Evolutionary conservation across 2,888 invertebrate genomes (phyloP), one percentile per base, ranked within the genome.

Genomic region (Mimas tiliae): DNA sequence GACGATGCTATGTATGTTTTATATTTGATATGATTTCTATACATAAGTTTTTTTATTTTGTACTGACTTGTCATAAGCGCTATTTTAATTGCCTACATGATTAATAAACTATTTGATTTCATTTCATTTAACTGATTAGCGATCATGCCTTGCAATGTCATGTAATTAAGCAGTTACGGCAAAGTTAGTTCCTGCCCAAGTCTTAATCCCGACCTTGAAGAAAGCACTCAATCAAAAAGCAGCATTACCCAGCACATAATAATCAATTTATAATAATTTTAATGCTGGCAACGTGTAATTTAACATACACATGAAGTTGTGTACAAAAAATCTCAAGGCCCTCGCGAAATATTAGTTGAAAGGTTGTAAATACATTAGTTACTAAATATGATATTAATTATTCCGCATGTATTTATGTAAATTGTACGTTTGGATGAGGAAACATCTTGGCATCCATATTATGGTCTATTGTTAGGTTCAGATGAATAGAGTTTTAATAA

Each of bases 181-280:
- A 6, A 21, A 7, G 19, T 19, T 42, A 42, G 4, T 45, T 45
- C 14, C 45, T 45, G 12, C 11, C 14, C 1, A 38, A 38, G 38
- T 7, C 14, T 45, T 45, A 4, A 45, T 45, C 45, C 11, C n/a
- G 19, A 51, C 21, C 51, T 51, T 19, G 51, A 14, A 45, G 9
- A 11, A 45, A 14, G 11, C 45, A 45, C 45, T 45, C 45, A 45
- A 45, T 45, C 45, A 45, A 14, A 45, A 45, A 14, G 6, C 45
- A 11, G 50, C 53, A 52, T 52, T 67, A 67, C 62, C 16, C 62
- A 1, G 65, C 21, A 69, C 71, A 76, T 75, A 70, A 68, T 75
- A 74, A 79, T 79, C 75, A 75, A 79, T 81, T 79, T 75, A 78
- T 74, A 72, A 76, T 77, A 73, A 77, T 75, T 77, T 64, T 66